These are phyloP conservation scores for Charaxes varanes DNA, from an alignment of 1,140 invertebrate species.

Conservation along the genomic window DNA sequence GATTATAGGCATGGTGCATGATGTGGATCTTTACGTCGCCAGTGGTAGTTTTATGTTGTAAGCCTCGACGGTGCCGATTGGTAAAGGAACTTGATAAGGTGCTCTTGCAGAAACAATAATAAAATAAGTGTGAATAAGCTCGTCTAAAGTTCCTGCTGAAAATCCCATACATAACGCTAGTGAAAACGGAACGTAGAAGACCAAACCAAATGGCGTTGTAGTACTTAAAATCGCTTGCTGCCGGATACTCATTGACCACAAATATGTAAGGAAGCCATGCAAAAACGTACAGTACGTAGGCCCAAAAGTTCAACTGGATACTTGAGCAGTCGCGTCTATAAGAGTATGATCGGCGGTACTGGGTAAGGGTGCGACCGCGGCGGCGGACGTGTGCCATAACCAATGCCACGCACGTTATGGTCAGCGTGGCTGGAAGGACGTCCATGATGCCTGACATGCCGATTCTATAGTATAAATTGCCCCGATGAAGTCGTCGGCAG, in stretches of 20 bases:
- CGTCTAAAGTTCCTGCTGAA: conserved; percentile 81
- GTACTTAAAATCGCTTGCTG: conserved; percentile 71
- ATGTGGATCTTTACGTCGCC: conserved; percentile 85
- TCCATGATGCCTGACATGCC: conserved; percentile 75
- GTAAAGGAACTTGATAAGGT: conserved; percentile 79
- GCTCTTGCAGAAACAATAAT: conserved; percentile 90
- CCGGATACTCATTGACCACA: conserved; percentile 71
- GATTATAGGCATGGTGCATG: conserved; percentile 75
- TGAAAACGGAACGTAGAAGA: conserved; percentile 80
- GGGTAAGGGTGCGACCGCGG: conserved; percentile 62
- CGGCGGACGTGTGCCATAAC: conserved; percentile 56
- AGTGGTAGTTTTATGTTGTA: conserved; percentile 69
- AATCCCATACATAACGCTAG: conserved; percentile 80
- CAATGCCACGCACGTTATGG: conserved; percentile 70
- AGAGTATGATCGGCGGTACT: conserved; percentile 78
- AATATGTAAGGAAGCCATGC: conserved; percentile 83
- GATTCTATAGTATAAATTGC: conserved; percentile 70
- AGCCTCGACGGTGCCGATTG: conserved; percentile 73
- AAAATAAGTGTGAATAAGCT: conserved; percentile 85
- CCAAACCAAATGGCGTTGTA: conserved; percentile 82
- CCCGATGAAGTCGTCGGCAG: conserved; percentile 70
- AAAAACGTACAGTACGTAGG: conserved; percentile 77
- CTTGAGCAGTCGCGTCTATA: conserved; percentile 79
- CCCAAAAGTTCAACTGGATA: conserved; percentile 78
- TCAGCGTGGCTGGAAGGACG: conserved; percentile 71